Evolutionary conservation across 2,797 vertebrate genomes (phyloP).

Genomic region (Parauchenoglanis punctatus): DNA sequence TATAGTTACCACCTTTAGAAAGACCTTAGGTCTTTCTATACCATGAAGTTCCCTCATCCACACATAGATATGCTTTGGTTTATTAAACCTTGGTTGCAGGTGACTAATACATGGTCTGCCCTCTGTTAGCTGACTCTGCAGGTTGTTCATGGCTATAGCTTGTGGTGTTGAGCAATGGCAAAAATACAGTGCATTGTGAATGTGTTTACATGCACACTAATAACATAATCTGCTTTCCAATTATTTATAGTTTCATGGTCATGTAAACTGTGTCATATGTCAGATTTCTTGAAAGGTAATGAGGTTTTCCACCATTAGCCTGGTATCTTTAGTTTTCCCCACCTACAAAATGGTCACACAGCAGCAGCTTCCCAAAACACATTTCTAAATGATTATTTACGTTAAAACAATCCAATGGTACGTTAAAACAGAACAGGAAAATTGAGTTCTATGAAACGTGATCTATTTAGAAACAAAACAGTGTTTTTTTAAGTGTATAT

Average conservation of each 20-base stretch:
- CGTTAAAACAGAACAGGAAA: neutral
- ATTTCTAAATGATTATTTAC: neutral
- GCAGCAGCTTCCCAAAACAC: neutral
- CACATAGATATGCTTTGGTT: constrained; percentile 18
- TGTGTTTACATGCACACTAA: neutral
- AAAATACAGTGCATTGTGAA: neutral
- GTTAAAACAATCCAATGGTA: neutral
- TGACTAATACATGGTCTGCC: constrained; percentile 20
- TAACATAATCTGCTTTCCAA: neutral
- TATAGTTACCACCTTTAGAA: neutral
- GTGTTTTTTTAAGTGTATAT: neutral
- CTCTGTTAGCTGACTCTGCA: constrained; percentile 31
- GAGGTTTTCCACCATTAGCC: neutral
- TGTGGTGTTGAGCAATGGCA: neutral
- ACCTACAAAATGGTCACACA: neutral
- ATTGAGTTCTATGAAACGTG: neutral
- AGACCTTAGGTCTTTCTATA: neutral
- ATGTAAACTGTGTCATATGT: neutral
- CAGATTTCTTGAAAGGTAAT: neutral
- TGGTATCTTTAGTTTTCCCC: neutral
- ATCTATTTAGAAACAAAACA: neutral
- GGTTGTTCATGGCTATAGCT: neutral
- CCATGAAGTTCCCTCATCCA: neutral
- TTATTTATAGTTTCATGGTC: neutral
- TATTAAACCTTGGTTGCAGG: constrained; percentile 4